phyloP scores from a whole-genome alignment of 2,113 vertebrate genomes.

The Rhagologus leucostigma region DNA sequence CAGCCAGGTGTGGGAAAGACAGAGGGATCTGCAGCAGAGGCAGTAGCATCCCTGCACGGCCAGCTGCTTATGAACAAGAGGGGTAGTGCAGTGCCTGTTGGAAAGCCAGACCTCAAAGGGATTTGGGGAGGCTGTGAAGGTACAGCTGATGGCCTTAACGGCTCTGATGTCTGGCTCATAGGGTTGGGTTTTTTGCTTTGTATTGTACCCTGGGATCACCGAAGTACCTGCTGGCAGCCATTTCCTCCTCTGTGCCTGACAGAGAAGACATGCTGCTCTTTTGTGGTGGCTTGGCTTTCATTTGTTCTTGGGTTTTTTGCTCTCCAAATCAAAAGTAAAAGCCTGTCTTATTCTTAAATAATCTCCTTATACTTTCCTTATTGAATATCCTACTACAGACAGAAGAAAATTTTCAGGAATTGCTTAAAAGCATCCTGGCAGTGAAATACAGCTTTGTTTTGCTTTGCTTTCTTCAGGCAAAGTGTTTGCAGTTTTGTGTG shows the following conservation, averaged over 20 bases:
- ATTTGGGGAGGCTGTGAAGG: neutral
- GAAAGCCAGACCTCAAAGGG: neutral
- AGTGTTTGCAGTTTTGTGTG: neutral
- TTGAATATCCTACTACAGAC: neutral
- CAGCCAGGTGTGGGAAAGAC: rapidly evolving
- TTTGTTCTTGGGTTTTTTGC: neutral
- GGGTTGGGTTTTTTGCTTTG: neutral
- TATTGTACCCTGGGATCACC: neutral
- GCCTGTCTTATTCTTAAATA: neutral
- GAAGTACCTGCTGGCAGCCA: neutral
- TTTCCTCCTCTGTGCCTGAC: neutral
- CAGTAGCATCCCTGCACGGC: rapidly evolving
- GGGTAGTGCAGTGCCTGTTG: neutral
- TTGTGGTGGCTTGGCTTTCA: neutral
- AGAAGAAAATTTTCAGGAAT: neutral
- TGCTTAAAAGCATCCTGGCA: conserved; percentile 23
- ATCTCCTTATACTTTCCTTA: neutral
- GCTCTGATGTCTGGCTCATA: neutral
- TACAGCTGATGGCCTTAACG: neutral
- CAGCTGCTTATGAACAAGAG: neutral
- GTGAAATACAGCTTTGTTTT: conserved; percentile 14
- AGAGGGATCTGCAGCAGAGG: neutral
- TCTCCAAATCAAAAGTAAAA: conserved; percentile 31
- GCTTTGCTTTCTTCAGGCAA: neutral
- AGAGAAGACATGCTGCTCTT: neutral